These are phyloP conservation scores for Artemia franciscana DNA, from an alignment of 1,140 invertebrate species.

Conservation along the genomic window DNA sequence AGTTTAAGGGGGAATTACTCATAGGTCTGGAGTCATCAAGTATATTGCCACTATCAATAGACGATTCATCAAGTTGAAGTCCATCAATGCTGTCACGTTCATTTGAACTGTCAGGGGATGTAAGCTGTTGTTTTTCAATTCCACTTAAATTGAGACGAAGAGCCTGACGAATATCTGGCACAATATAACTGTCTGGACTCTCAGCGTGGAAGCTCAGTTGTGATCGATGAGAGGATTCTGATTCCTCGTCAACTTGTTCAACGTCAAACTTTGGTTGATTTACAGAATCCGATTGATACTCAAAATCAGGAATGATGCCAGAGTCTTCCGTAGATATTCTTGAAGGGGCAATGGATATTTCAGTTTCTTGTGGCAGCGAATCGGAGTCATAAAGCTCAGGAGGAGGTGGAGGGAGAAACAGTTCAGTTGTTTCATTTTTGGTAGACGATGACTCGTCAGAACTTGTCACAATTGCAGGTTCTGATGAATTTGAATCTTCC, in stretches of 20 bases:
- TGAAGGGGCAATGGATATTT: background rate
- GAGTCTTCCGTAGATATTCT: background rate
- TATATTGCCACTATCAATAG: background rate
- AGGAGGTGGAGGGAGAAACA: background rate
- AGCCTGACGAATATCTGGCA: background rate
- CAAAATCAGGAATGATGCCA: background rate
- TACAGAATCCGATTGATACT: background rate
- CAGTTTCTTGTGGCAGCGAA: background rate
- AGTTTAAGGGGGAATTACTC: background rate
- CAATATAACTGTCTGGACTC: background rate
- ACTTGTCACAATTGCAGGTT: background rate
- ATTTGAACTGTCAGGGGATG: background rate
- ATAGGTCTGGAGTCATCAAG: background rate
- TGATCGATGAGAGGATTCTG: background rate
- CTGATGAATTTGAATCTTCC: background rate
- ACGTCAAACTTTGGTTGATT: background rate
- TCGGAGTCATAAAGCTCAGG: background rate
- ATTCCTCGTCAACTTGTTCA: background rate
- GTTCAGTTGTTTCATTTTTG: background rate
- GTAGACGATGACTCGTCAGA: background rate
- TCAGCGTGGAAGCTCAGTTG: background rate
- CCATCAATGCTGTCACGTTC: background rate
- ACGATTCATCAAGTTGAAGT: background rate
- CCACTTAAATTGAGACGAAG: background rate
- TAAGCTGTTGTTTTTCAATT: background rate